Base-by-base conservation (phyloP, 1,140 invertebrate genomes). In the Eubasilissa regina region DNA sequence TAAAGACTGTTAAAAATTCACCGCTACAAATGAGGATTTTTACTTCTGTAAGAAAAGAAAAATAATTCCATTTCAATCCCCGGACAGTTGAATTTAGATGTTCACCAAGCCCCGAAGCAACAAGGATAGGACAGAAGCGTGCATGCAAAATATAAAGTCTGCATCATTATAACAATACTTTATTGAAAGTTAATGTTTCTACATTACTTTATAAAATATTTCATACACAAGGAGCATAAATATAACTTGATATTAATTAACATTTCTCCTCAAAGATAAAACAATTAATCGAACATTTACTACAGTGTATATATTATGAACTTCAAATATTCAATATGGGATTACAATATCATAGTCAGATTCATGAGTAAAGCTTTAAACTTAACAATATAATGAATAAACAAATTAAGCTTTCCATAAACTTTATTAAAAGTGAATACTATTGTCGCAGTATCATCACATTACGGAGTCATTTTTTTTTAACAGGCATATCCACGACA, bases 81-180 rank as follows among this genome's bases (percentile, higher is more conserved):
- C 25, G 25, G 1, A 35, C 48, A 12, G 8, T 51, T 12, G 3
- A 62, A 25, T 12, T 62, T 6, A 62, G 35, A 62, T 11, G 47
- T 25, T 70, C 21, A 70, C 66, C 66, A 70, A n/a, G 58, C 45
- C 45, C 60, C 58, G n/a, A 77, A 77, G 75, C 75, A 55, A 66
- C 44, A 62, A 66, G 75, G 58, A 77, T 48, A 66, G 75, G 75
- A 66, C 47, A 77, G 58, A 78, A 78, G 64, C 76, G 25, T 70
- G 66, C 80, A 78, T 81, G 80, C 80, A 75, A 55, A 80, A 81
- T 81, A 60, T 77, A 81, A 81, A 81, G 80, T 75, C 80, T 53
- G 73, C 68, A 62, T 80, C 62, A 58, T 78, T 74, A 81, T 78
- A 81, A 80, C 75, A 80, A 75, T 78, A 64, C 62, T 81, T 81